Base-by-base conservation (phyloP, 2,113 vertebrate genomes). In the Scophthalmus maximus region DNA sequence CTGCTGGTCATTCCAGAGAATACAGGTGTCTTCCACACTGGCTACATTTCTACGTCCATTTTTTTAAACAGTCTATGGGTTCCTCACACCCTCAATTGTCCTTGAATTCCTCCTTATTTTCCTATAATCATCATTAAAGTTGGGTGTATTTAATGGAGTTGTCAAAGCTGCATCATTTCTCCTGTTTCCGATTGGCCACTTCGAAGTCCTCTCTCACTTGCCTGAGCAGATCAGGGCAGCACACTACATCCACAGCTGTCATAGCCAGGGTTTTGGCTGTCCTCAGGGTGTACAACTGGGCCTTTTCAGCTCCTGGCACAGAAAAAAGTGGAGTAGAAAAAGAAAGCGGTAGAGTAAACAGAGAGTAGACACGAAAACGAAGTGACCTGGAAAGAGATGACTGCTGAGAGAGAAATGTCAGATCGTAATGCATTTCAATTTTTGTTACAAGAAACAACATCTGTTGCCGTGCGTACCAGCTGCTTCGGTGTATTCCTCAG, bases 191-290 rank as follows among this genome's bases (percentile, higher is more conserved):
- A 71, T 93, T 94, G 76, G 79, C 82, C 42, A 72, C 76, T 34
- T 82, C 92, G 18, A 96, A 98, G 69, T 96, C 95, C 7, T 95
- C 88, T 76, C 85, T 94, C 74, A 94, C 81, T 87, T 84, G 89
- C 82, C 91, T 85, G n/a, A 96, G 80, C 52, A 96, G 85, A 67
- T 85, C 91, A 50, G 95, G 95, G 74, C 93, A 92, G 89, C 95
- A 95, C 51, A 96, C 84, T 0, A 96, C 91, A 80, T 97, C 95
- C 85, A 96, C 82, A 6, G 96, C 95, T 71, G 96, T 96, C 95
- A 96, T 96, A 5, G 95, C 94, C 88, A 96, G 86, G 51, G 95
- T 94, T 84, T 96, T 95, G 68, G 95, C 94, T 17, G 93, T 93
- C 72, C 95, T 93, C 86, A 96, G 89, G 63, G 95, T 72, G 12